Evolutionary conservation across 2,797 vertebrate genomes (phyloP).

Genomic region (Enteromius radiatus): DNA sequence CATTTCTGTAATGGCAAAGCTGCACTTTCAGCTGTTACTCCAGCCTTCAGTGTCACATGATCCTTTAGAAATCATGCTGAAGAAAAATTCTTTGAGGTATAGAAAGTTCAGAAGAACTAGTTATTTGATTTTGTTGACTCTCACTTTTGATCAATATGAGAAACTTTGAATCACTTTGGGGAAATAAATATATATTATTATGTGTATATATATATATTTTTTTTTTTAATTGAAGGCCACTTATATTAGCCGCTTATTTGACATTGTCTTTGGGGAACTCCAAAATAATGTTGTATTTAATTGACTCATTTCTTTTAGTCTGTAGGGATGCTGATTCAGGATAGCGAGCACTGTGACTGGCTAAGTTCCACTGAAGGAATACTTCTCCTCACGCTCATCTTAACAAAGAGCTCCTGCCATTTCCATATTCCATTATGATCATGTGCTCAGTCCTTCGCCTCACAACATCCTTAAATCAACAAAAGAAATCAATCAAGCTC

Average conservation of each 20-base stretch:
- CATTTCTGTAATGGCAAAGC: not conserved
- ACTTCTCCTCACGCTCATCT: not conserved
- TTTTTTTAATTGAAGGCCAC: not conserved
- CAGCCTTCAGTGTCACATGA: not conserved
- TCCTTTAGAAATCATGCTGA: not conserved
- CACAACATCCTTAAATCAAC: constrained; percentile 8
- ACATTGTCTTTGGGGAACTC: not conserved
- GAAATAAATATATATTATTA: too few relatives aligned
- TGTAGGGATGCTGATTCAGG: not conserved
- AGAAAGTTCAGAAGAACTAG: not conserved
- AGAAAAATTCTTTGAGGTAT: not conserved
- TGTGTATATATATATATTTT: too few relatives aligned
- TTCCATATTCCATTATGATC: not conserved
- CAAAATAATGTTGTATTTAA: constrained; percentile 2
- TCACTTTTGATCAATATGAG: not conserved
- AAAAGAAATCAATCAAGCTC: not conserved
- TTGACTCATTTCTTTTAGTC: not conserved
- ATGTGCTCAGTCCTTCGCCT: not conserved
- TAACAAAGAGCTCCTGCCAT: not conserved
- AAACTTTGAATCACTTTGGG: too few relatives aligned
- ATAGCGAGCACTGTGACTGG: not conserved
- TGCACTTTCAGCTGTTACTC: not conserved
- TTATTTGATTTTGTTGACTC: constrained; percentile 2
- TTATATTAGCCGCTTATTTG: not conserved
- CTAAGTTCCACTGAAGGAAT: not conserved